Base-by-base conservation (phyloP, 2,113 vertebrate species). In the Sminthopsis crassicaudata region DNA sequence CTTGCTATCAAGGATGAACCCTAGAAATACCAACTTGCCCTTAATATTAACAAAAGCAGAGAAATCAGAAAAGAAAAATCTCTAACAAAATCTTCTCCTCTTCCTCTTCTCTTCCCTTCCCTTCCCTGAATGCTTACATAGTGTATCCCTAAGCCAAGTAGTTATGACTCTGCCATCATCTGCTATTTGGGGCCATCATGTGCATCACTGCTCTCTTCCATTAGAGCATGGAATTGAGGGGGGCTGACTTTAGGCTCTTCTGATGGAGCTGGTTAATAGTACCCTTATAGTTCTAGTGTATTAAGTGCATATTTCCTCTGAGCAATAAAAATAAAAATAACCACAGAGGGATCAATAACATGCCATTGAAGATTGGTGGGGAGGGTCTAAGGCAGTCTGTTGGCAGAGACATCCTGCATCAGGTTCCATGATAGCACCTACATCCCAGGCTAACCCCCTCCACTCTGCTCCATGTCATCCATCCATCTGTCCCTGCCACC, bases 401-500 rank as follows among this genome's bases (percentile, higher is more conserved):
- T 10, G 91, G 95, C 51, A 91, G 91, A 84, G 50, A 22, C 60
- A 42, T 42, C 3, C 0, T 84, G 0, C 23, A 0, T 5, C 27
- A 95, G 93, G 91, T 22, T 16, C 46, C 12, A 46, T 36, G 55
- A 51, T 0, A 8, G 36, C n/a, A 88, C 48, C 60, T 54, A 46
- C n/a, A 53, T 24, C 14, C 84, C 4, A 3, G 1, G 48, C 60
- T 76, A 76, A 76, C 42, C 92, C 93, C 90, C 14, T 4, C 12
- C 4, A 36, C 60, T 67, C 60, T 16, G 14, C 60, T 3, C 60
- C 54, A 48, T 54, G 2, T 76, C 96, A 97, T 95, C 94, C 46
- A 76, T 96, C 96, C 97, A 90, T 84, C 97, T 96, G 98, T 95
- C 57, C 6, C 90, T 1, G 0, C 92, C 94, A 91, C 25, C 48